phyloP scores from a whole-genome alignment of 1,140 invertebrate species.

The Platyura marginata region DNA sequence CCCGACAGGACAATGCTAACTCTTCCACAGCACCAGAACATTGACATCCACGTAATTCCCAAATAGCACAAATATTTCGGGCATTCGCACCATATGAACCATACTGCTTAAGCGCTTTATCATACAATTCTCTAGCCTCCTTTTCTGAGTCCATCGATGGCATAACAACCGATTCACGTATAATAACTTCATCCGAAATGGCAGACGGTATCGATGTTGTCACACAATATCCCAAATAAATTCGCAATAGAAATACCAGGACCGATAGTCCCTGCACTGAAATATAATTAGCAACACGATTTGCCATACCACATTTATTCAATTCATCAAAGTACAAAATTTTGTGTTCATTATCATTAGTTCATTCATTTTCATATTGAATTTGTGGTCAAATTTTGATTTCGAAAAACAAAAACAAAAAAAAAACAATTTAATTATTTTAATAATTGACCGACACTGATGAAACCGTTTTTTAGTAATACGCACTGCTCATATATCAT shows the following conservation, averaged over 20 bases:
- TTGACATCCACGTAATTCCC: constrained; percentile 1
- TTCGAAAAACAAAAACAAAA: not conserved
- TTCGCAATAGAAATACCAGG: not conserved
- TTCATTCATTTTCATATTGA: too few species aligned
- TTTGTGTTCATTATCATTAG: too few species aligned
- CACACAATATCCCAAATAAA: not conserved
- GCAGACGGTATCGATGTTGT: not conserved
- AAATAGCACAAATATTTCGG: not conserved
- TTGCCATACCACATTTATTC: not conserved
- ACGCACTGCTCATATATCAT: too few species aligned
- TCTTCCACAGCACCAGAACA: not conserved
- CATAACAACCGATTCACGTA: constrained; percentile 1
- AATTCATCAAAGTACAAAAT: not conserved
- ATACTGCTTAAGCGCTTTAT: not conserved
- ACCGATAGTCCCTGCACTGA: not conserved
- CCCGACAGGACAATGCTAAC: not conserved
- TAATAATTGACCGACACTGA: not conserved
- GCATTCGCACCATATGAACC: not conserved
- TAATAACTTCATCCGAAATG: not conserved
- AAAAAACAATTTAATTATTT: not conserved
- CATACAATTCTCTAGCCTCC: not conserved
- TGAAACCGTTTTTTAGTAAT: too few species aligned
- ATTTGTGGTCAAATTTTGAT: not conserved
- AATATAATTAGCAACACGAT: not conserved
- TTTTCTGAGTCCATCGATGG: not conserved